Conservation (phyloP, 2,888 invertebrate genomes). For the Drosophila lacicola region DNA sequence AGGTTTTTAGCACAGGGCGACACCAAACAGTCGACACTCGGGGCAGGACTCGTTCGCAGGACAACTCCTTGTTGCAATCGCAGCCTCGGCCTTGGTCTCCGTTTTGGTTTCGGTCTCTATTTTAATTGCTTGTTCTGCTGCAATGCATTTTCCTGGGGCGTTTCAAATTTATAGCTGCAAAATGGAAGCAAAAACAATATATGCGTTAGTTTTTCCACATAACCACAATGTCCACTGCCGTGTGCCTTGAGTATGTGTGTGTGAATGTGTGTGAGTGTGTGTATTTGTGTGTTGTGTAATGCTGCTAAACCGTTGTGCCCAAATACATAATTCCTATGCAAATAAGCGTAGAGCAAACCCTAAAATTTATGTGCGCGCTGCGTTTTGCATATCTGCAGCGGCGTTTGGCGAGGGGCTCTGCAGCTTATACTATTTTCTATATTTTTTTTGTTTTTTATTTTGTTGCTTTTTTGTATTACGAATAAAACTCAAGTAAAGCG, state of each 20-base stretch:
- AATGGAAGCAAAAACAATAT: constrained; percentile 72
- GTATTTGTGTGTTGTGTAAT: constrained; percentile 61
- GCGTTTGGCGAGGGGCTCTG: not conserved
- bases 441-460: constrained; percentile 6
- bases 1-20: constrained; percentile 67
- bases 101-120: constrained; percentile 24
- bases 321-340: constrained; percentile 79
- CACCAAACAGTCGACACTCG: constrained; percentile 25
- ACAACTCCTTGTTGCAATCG: not conserved
- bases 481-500: constrained; percentile 76
- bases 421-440: constrained; percentile 11
- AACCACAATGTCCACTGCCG: constrained; percentile 58
- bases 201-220: constrained; percentile 70
- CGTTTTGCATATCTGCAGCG: constrained; percentile 73
- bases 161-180: constrained; percentile 72
- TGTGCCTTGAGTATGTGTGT: constrained; percentile 7
- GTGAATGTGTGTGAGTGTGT: constrained; percentile 5
- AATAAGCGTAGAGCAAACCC: constrained; percentile 70
- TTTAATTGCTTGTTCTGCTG: constrained; percentile 79
- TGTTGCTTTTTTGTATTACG: constrained; percentile 33
- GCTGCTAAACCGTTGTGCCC: constrained; percentile 74
- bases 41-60: constrained; percentile 23
- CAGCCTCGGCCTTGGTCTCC: constrained; percentile 4
- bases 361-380: constrained; percentile 71
- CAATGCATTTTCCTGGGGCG: constrained; percentile 77